These are phyloP conservation scores for Pomacea canaliculata DNA, from an alignment of 2,888 invertebrate genomes.

Conservation along the genomic window DNA sequence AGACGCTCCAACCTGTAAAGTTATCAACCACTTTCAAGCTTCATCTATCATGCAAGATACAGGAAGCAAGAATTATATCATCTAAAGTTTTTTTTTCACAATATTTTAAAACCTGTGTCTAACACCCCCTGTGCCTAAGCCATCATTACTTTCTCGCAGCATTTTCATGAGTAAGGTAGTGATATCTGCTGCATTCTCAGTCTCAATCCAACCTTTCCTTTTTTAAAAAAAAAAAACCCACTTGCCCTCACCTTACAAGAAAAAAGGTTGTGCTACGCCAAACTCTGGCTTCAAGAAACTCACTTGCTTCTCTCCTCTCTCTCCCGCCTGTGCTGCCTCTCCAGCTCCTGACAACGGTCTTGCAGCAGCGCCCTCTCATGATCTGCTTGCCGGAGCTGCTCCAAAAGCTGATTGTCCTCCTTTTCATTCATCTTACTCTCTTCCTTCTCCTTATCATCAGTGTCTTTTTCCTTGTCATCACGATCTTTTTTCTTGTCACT, in stretches of 20 bases:
- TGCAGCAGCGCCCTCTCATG: conserved; percentile 12
- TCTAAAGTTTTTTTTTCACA: background rate
- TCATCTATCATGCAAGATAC: background rate
- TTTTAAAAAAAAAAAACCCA: too few species aligned
- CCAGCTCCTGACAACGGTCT: conserved; percentile 13
- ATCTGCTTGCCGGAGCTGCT: conserved; percentile 20
- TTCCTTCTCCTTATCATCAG: background rate
- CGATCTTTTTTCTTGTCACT: background rate
- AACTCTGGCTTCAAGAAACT: background rate
- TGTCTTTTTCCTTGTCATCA: background rate
- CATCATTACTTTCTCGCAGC: too few species aligned
- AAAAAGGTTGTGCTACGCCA: too few species aligned
- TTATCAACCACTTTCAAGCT: background rate
- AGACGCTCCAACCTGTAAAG: conserved; percentile 16
- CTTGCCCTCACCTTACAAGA: too few species aligned
- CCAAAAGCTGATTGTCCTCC: conserved; percentile 21
- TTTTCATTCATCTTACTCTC: background rate
- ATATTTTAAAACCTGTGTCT: background rate
- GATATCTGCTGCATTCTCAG: too few species aligned
- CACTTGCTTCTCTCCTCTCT: conserved; percentile 18
- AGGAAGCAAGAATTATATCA: background rate
- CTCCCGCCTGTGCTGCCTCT: conserved; percentile 8
- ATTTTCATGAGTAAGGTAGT: too few species aligned
- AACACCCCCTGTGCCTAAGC: too few species aligned
- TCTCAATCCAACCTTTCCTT: too few species aligned